Base-by-base conservation (phyloP, 2,888 invertebrate species). In the Hedychridium roseum region DNA sequence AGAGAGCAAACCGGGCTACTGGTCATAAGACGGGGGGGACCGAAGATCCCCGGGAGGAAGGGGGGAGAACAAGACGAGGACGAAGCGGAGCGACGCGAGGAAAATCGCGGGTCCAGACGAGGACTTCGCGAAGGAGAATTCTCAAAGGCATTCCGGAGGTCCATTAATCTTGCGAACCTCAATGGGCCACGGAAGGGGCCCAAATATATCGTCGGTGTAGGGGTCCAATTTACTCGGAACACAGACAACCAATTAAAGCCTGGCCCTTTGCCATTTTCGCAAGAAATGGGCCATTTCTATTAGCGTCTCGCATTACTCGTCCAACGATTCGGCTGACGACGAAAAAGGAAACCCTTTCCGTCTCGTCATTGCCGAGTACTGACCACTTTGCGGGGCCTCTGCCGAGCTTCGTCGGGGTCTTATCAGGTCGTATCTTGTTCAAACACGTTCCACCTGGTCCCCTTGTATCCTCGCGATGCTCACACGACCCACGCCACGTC, bases 391-490 rank as follows among this genome's bases (percentile, higher is more conserved):
- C 15, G 46, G 27, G 38, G 54, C 48, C 44, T 42, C 26, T 48
- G 43, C 11, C 40, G 43, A 42, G 52, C 40, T 43, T 47, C 50
- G 60, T 26, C 34, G 52, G 43, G 54, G 54, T 37, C 55, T 60
- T 63, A 63, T 63, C 63, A 55, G 54, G 48, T 16, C 51, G 42
- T 63, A 63, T 63, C 63, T 63, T 63, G 63, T 63, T 51, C 58
- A 63, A 63, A 63, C 64, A 63, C 50, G 64, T 64, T 60, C 60
- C 63, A 63, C 64, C 63, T 63, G 63, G 62, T 62, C 55, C 47
- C 51, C n/a, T n/a, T n/a, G 47, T 48, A 43, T 45, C 53, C 52
- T 48, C 60, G 48, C 55, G 45, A 44, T 55, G 57, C 64, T 54
- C 58, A 60, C 64, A 50, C 55, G 45, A 44, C 57, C 60, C 64